Percentiles rank a stretch among this genome's conserved stretches.
Conservation (phyloP, 2,888 invertebrate species). For the Antheraea assamensis region DNA sequence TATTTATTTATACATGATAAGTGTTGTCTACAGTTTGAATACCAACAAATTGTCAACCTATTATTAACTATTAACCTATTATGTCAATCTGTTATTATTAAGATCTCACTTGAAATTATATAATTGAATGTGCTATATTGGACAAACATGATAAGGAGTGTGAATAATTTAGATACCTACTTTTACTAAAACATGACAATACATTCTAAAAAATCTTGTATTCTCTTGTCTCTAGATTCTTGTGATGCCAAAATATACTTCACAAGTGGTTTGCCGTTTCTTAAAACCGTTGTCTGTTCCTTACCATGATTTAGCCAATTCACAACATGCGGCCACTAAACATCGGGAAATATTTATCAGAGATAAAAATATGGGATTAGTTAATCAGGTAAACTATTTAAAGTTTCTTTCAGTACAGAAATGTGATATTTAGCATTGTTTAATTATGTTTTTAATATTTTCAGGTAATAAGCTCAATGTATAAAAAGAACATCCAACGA, state of each 20-base stretch:
- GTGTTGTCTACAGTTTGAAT: too few relatives aligned
- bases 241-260: conserved; percentile 94
- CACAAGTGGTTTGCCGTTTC: conserved; percentile 93
- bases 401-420: neutral
- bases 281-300: conserved; percentile 92
- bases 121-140: too few relatives aligned
- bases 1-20: neutral
- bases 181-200: too few relatives aligned
- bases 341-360: conserved; percentile 91
- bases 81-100: too few relatives aligned
- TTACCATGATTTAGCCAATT: conserved; percentile 93
- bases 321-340: conserved; percentile 91
- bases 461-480: conserved; percentile 93
- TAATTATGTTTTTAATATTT: conserved; percentile 31
- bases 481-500: conserved; percentile 98
- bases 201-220: neutral
- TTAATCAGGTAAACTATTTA: conserved; percentile 84
- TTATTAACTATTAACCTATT: too few relatives aligned
- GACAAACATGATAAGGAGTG: too few relatives aligned
- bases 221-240: conserved; percentile 67
- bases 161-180: too few relatives aligned
- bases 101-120: too few relatives aligned
- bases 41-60: too few relatives aligned
- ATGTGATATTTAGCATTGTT: neutral
- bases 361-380: conserved; percentile 90